A percentile compares a stretch with the other conserved stretches of the same genome.
These are phyloP conservation scores for Oncorhynchus masou DNA, from an alignment of 2,113 vertebrate genomes.

Conservation along the genomic window DNA sequence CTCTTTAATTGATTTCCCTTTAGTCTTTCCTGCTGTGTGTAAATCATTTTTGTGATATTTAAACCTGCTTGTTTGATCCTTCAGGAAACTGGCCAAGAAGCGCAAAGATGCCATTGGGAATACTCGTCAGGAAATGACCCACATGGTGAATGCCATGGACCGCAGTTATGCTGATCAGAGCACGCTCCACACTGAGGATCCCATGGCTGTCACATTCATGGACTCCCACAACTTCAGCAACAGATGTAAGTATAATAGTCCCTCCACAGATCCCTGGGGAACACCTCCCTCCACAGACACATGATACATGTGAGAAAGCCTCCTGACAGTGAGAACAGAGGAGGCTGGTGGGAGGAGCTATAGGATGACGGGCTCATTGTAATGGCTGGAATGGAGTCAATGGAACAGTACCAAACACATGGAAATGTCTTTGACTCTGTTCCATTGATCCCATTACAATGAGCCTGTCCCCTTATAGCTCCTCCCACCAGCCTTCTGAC, in stretches of 20 bases:
- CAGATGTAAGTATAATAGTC: constrained; percentile 86
- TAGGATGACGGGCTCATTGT: too few species aligned
- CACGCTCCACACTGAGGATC: constrained; percentile 93
- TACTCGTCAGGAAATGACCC: constrained; percentile 96
- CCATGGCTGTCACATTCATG: constrained; percentile 95
- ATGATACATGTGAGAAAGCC: too few species aligned
- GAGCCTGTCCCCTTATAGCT: too few species aligned
- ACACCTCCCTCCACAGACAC: too few species aligned
- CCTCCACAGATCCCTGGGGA: too few species aligned
- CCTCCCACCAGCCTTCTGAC: too few species aligned
- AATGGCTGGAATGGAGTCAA: too few species aligned
- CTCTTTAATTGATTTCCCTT: constrained; percentile 15
- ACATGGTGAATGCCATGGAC: constrained; percentile 99
- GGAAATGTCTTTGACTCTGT: too few species aligned
- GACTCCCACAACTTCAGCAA: constrained; percentile 96
- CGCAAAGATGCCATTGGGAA: constrained; percentile 95
- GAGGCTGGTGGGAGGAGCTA: too few species aligned
- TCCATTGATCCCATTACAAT: too few species aligned
- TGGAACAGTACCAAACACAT: too few species aligned
- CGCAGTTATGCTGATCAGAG: constrained; percentile 96
- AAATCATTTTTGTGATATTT: background rate
- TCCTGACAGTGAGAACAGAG: too few species aligned
- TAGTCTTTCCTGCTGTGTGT: constrained; percentile 31
- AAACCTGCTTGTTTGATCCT: background rate
- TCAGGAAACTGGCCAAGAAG: constrained; percentile 98